phyloP scores from a whole-genome alignment of 2,888 invertebrate species.

The Homarus gammarus region DNA sequence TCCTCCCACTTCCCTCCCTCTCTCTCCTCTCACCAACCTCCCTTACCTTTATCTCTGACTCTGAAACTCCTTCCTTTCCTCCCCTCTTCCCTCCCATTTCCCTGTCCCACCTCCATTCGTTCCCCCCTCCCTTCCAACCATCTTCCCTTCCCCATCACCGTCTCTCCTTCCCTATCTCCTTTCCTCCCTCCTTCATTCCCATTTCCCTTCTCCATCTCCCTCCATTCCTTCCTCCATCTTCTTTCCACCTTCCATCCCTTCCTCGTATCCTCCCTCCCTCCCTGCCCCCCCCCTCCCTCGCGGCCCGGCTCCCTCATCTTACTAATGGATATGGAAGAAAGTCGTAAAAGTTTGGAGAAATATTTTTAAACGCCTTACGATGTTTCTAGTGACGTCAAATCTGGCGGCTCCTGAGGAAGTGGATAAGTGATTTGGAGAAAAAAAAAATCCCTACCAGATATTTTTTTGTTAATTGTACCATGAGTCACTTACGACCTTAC shows the following conservation, averaged over 20 bases:
- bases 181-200: not conserved
- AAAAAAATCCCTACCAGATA: too few species aligned
- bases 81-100: not conserved
- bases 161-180: not conserved
- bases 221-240: not conserved
- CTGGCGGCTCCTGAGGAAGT: not conserved
- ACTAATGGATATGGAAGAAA: conserved; percentile 12
- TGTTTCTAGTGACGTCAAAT: not conserved
- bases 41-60: too few species aligned
- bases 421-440: too few species aligned
- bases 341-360: not conserved
- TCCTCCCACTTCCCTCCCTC: not conserved
- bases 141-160: not conserved
- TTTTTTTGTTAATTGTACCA: too few species aligned
- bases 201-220: not conserved
- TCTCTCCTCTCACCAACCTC: too few species aligned
- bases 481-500: too few species aligned
- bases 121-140: conserved; percentile 2
- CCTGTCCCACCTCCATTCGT: conserved; percentile 11
- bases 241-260: not conserved
- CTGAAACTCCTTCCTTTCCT: too few species aligned
- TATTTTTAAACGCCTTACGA: not conserved
- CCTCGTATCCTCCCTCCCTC: not conserved
- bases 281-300: not conserved
- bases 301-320: not conserved